These are phyloP conservation scores for Miichthys miiuy DNA, from an alignment of 2,797 vertebrate genomes.

Conservation along the genomic window DNA sequence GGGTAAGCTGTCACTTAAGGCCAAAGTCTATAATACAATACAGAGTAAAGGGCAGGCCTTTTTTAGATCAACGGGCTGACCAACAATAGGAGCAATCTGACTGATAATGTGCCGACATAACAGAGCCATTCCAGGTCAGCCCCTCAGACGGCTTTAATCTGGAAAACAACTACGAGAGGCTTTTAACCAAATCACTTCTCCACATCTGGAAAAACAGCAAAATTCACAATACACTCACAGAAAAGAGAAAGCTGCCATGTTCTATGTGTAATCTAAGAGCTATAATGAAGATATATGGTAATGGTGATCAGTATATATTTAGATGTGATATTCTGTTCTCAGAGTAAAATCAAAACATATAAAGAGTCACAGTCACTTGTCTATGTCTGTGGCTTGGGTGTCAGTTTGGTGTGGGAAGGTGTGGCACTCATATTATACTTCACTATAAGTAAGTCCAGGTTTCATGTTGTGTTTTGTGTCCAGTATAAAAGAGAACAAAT, in stretches of 20 bases:
- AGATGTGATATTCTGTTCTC: neutral
- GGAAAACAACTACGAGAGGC: constrained; percentile 16
- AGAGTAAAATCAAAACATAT: neutral
- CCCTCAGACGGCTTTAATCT: constrained; percentile 40
- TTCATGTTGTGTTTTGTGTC: neutral
- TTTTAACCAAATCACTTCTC: constrained; percentile 46
- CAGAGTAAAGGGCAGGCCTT: constrained; percentile 72
- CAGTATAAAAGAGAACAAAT: constrained; percentile 4
- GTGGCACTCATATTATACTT: constrained; percentile 12
- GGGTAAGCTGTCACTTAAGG: constrained; percentile 79
- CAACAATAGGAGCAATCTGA: constrained; percentile 74
- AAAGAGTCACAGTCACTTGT: neutral
- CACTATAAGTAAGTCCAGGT: neutral
- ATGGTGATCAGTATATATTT: too few species aligned
- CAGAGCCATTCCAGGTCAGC: constrained; percentile 59
- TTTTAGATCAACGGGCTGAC: constrained; percentile 53
- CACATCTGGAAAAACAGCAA: constrained; percentile 1
- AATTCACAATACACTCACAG: neutral
- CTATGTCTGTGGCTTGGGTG: constrained; percentile 28
- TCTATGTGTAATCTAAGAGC: neutral
- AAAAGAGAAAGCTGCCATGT: neutral
- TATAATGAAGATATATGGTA: too few species aligned
- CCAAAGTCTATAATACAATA: constrained; percentile 76
- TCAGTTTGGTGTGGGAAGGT: neutral
- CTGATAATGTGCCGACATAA: constrained; percentile 72